Percentiles rank a stretch among this genome's conserved stretches.
phyloP scores from a whole-genome alignment of 2,113 vertebrate genomes.

The Lepidiolamprologus cunningtoni region DNA sequence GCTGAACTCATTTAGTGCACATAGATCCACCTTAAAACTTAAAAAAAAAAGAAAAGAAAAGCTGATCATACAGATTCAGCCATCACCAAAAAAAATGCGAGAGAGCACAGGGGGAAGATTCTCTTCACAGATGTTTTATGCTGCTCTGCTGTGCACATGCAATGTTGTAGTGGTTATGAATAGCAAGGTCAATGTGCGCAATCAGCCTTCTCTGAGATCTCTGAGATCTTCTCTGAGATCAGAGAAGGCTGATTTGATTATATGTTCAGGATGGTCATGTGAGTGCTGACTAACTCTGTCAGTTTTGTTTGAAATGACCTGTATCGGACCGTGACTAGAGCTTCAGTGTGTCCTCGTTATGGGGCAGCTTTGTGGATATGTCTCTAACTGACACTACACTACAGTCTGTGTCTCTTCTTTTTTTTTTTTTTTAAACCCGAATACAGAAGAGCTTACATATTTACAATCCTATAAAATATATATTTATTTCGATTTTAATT shows the following conservation, averaged over 20 bases:
- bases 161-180: neutral
- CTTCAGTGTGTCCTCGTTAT: neutral
- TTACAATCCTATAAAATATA: neutral
- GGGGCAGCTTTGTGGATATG: neutral
- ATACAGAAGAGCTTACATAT: neutral
- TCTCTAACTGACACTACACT: neutral
- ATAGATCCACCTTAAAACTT: neutral
- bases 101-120: neutral
- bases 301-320: neutral
- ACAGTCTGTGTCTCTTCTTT: neutral
- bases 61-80: neutral
- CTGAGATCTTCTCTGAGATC: neutral
- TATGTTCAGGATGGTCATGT: neutral
- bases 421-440: fast-evolving
- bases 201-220: neutral
- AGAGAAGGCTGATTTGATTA: neutral
- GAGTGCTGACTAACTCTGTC: neutral
- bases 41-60: neutral
- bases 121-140: neutral
- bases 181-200: neutral
- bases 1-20: neutral
- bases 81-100: neutral
- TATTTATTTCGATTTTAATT: neutral
- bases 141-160: neutral
- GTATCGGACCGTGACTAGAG: neutral